Conservation (phyloP, 1,140 invertebrate species). For the Polypedilum pembai region DNA sequence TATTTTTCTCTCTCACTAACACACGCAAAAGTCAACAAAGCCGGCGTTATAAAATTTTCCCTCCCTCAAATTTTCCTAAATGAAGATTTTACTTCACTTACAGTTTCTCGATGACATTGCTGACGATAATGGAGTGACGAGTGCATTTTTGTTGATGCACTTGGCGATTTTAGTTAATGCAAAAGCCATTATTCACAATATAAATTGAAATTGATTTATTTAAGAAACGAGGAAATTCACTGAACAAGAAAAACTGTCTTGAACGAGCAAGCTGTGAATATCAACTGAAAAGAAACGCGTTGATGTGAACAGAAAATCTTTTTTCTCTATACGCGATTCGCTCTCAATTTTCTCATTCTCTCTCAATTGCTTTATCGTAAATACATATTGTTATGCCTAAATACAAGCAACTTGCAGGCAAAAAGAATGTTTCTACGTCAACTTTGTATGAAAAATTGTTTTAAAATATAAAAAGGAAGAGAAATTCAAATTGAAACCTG, state of each 20-base stretch:
- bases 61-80: not conserved
- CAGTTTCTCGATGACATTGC: conserved; percentile 22
- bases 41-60: not conserved
- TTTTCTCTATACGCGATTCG: no score
- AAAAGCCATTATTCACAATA: conserved; percentile 24
- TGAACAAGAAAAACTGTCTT: not conserved
- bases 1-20: not conserved
- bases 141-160: conserved; percentile 23
- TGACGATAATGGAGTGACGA: not conserved
- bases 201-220: not conserved
- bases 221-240: not conserved
- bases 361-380: no score
- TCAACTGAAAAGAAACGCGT: not conserved
- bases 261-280: not conserved
- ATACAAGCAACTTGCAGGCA: no score
- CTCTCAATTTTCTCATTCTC: no score
- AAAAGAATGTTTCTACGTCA: no score
- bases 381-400: no score
- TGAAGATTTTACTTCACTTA: not conserved
- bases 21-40: not conserved
- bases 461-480: no score
- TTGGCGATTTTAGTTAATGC: conserved; percentile 29
- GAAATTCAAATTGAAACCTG: no score
- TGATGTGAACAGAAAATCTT: no score
- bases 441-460: no score